Conservation (phyloP, 2,888 invertebrate genomes). For the Macropis europaea region DNA sequence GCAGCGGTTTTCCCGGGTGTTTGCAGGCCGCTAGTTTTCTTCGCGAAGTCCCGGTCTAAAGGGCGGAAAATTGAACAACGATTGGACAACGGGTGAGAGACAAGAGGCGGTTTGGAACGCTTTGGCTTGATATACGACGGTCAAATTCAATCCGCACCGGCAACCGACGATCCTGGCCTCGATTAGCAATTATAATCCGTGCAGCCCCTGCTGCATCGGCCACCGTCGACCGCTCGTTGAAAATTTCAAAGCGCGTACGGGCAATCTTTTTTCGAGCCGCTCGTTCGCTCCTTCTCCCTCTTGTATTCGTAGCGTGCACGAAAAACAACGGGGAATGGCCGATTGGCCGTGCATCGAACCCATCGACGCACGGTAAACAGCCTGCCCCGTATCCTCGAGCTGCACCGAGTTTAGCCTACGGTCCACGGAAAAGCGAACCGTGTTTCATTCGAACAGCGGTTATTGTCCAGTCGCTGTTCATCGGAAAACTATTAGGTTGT, state of each 20-base stretch:
- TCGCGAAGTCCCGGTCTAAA: too few relatives aligned
- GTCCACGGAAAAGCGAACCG: conserved; percentile 12
- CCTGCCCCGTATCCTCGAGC: conserved; percentile 8
- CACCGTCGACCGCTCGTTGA: conserved; percentile 25
- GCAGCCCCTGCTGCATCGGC: neutral
- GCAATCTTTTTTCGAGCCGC: conserved; percentile 5
- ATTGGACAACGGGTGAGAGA: too few relatives aligned
- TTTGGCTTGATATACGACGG: conserved; percentile 36
- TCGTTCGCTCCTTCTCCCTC: neutral
- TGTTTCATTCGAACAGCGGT: conserved; percentile 27
- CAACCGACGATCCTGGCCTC: conserved; percentile 43
- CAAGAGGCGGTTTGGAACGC: too few relatives aligned
- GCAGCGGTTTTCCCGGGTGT: too few relatives aligned
- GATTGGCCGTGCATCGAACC: conserved; percentile 46
- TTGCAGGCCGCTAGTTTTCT: too few relatives aligned
- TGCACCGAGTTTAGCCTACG: neutral
- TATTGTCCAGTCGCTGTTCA: conserved; percentile 24
- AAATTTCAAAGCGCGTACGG: conserved; percentile 53
- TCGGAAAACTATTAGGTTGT: neutral
- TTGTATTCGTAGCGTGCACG: conserved; percentile 37
- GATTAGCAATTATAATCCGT: conserved; percentile 64
- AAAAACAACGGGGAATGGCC: conserved; percentile 46
- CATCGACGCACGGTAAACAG: conserved; percentile 39
- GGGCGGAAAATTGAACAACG: too few relatives aligned
- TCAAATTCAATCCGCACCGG: conserved; percentile 44